Evolutionary conservation across 2,113 vertebrate species (phyloP).

Genomic region (Helogale parvula): DNA sequence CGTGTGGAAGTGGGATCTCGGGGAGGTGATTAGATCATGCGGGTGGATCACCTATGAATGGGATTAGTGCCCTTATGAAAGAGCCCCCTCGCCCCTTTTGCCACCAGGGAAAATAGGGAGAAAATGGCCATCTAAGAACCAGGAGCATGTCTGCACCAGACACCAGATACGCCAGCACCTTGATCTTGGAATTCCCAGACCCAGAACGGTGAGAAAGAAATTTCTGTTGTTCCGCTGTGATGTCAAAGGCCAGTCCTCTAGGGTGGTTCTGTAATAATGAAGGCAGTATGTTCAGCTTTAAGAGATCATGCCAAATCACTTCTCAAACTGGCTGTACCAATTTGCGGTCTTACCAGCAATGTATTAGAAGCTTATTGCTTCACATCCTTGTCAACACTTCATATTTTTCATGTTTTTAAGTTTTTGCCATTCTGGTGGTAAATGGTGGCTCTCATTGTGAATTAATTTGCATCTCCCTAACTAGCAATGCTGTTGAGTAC

Average conservation of each 20-base stretch:
- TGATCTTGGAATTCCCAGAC: background rate
- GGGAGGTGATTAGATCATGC: background rate
- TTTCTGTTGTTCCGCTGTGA: background rate
- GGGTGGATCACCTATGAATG: background rate
- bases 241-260: background rate
- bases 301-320: background rate
- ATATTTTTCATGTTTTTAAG: background rate
- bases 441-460: background rate
- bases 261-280: background rate
- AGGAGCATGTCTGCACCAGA: background rate
- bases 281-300: background rate
- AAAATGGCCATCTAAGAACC: background rate
- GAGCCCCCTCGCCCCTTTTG: background rate
- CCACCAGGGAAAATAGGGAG: no score
- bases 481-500: background rate
- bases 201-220: background rate
- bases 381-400: background rate
- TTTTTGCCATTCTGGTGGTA: constrained; percentile 10
- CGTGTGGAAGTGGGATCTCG: background rate
- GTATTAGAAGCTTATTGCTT: background rate
- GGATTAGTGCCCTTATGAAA: background rate
- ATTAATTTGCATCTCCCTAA: constrained; percentile 42
- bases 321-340: background rate
- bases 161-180: background rate
- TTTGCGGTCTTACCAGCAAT: background rate